Evolutionary conservation across 2,113 vertebrate genomes (phyloP), one percentile per base, ranked within the genome.

Genomic region (Drymodes brunneopygia): DNA sequence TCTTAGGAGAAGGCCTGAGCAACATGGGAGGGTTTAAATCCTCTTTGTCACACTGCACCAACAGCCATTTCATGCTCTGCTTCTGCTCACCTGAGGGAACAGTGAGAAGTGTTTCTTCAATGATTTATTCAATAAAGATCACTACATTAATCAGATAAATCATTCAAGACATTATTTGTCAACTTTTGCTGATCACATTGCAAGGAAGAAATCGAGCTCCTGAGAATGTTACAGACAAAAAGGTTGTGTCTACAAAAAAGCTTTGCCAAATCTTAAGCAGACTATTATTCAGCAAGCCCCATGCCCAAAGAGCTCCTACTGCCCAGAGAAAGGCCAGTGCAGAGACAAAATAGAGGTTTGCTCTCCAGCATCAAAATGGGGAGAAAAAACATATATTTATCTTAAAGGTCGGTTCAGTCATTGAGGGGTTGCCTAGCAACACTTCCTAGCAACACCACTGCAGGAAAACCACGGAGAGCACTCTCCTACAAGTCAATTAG

Each of bases 361-460:
- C 93, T 94, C 84, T 95, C 75, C 80, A 81, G 92, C 80, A 88
- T 86, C 85, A 95, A 88, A 96, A 97, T 66, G 73, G 86, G 78
- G 65, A 58, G 81, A 92, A 95, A 94, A 96, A 92, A 96, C 90
- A 94, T 96, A 94, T 94, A 96, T 95, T 97, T 95, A 94, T 96
- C 92, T 96, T 96, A 96, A 96, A 97, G 96, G 96, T 97, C 57
- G 80, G 93, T 67, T 96, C 92, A 92, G 80, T 90, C 94, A 93
- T 48, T 93, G 95, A 96, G 50, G 36, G 51, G 96, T 97, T 97
- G 96, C 96, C 77, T 97, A 94, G 96, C 96, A 97, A 97, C 96
- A 95, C 61, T 96, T 93, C 96, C 95, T 96, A 97, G 96, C 96
- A 96, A 96, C 96, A 73, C 75, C 94, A 83, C 72, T 71, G 92